Evolutionary conservation across 1,140 invertebrate species (phyloP).

Genomic region (Solenopsis fugax): DNA sequence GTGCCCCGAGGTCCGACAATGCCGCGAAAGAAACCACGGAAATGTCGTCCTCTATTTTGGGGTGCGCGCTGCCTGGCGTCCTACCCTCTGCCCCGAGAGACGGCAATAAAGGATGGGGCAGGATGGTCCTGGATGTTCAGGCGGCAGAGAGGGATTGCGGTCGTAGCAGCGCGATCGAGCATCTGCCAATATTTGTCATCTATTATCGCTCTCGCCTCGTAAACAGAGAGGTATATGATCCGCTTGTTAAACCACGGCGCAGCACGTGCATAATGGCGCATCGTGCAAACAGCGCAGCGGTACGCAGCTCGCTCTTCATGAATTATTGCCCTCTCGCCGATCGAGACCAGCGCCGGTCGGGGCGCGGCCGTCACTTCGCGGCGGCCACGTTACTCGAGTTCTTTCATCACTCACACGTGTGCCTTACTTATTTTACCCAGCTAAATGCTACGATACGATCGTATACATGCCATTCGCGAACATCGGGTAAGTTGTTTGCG

Average conservation of each 20-base stretch:
- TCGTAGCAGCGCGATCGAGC: conserved; percentile 77
- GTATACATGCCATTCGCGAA: neutral
- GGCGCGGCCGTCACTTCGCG: neutral
- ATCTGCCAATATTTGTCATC: conserved; percentile 87
- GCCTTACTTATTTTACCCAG: neutral
- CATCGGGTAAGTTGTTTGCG: conserved; percentile 1
- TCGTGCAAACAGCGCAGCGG: neutral
- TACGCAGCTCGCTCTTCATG: neutral
- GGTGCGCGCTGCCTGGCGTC: conserved; percentile 64
- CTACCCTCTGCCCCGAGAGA: conserved; percentile 19
- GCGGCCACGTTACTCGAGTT: neutral
- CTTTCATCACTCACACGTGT: neutral
- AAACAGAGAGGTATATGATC: conserved; percentile 82
- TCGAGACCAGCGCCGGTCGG: neutral
- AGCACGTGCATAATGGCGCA: conserved; percentile 54
- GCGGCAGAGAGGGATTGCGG: conserved; percentile 37
- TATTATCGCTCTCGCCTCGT: conserved; percentile 83
- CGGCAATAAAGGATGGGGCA: conserved; percentile 66
- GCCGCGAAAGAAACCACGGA: conserved; percentile 81
- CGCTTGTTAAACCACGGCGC: conserved; percentile 75
- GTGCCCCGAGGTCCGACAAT: conserved; percentile 73
- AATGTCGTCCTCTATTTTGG: conserved; percentile 79
- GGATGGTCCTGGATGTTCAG: conserved; percentile 32
- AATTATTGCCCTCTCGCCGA: conserved; percentile 22
- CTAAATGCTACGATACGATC: conserved; percentile 44